Conservation (phyloP, 2,113 vertebrate genomes). For the Caranx melampygus region DNA sequence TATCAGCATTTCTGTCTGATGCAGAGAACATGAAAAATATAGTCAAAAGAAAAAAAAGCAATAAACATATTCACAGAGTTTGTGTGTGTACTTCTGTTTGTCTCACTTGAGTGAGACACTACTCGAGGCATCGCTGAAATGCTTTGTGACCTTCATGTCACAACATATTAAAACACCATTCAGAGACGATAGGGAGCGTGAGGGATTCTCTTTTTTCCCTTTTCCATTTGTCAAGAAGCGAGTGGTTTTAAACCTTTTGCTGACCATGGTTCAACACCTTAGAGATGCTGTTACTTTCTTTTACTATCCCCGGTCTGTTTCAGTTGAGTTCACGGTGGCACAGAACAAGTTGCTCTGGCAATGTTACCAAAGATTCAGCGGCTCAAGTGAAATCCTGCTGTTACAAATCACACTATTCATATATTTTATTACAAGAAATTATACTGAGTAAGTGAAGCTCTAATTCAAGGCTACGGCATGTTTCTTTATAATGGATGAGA, state of each 20-base stretch:
- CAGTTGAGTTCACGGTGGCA: neutral
- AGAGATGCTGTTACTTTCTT: neutral
- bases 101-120: constrained; percentile 11
- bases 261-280: neutral
- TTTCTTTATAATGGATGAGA: constrained; percentile 25
- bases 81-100: neutral
- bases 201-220: neutral
- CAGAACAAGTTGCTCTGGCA: too few species aligned
- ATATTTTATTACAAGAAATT: neutral
- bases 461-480: neutral
- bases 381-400: neutral
- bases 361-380: neutral
- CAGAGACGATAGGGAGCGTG: neutral
- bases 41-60: neutral
- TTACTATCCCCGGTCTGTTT: neutral
- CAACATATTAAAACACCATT: constrained; percentile 13
- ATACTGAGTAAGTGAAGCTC: neutral
- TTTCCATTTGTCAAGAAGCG: neutral
- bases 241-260: neutral
- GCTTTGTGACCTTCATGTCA: constrained; percentile 32
- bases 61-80: constrained; percentile 11
- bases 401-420: neutral
- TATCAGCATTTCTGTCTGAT: constrained; percentile 56
- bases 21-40: constrained; percentile 7
- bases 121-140: neutral